Percentiles rank a stretch among this genome's conserved stretches.
Evolutionary conservation across 2,797 vertebrate genomes (phyloP).

Genomic region (Onychomys leucogaster): DNA sequence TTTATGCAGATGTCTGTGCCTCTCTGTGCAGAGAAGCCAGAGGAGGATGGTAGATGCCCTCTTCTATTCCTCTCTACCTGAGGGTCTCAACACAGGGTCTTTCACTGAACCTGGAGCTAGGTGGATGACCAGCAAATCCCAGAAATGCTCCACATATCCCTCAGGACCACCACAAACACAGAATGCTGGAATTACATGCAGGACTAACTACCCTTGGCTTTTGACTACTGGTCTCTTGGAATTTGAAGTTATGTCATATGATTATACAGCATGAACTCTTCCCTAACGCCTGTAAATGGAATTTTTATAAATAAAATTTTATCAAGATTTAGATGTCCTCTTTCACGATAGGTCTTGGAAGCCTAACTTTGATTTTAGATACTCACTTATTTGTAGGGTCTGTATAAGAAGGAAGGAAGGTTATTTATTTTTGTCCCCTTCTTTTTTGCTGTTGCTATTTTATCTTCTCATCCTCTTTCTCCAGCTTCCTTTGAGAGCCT

Average conservation of each 20-base stretch:
- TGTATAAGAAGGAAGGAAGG: neutral
- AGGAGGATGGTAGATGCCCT: neutral
- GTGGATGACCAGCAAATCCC: neutral
- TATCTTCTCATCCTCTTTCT: neutral
- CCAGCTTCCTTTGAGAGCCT: neutral
- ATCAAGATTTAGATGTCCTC: neutral
- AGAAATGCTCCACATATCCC: neutral
- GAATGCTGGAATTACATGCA: neutral
- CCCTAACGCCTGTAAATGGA: neutral
- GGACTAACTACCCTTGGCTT: neutral
- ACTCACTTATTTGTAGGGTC: neutral
- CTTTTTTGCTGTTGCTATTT: neutral
- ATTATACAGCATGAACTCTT: neutral
- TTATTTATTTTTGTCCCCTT: neutral
- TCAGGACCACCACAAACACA: neutral
- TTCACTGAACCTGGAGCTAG: neutral
- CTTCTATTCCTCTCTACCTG: neutral
- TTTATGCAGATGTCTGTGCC: neutral
- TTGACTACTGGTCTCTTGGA: neutral
- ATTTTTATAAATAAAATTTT: neutral
- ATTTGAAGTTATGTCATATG: neutral
- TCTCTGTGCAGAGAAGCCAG: neutral
- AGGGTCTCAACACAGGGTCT: neutral
- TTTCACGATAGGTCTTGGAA: neutral
- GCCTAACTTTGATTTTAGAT: neutral